phyloP scores from a whole-genome alignment of 1,140 invertebrate genomes.

The Diorhabda elongata region DNA sequence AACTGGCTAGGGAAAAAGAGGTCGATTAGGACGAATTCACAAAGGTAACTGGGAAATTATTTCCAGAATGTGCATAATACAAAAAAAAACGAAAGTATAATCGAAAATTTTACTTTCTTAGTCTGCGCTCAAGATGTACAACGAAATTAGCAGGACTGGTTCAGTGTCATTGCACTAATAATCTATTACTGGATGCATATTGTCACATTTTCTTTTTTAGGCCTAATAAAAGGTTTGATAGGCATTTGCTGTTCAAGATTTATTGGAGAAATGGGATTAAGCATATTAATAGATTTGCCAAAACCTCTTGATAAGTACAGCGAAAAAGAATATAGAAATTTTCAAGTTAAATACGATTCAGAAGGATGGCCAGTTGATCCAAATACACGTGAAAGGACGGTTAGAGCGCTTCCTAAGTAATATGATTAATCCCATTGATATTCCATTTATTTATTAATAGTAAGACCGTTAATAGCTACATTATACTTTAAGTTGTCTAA shows the following conservation, averaged over 20 bases:
- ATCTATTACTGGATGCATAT: background rate
- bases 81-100: too few species aligned
- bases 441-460: too few species aligned
- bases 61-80: too few species aligned
- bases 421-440: background rate
- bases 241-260: conserved; percentile 24
- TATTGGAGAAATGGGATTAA: conserved; percentile 44
- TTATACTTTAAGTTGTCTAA: too few species aligned
- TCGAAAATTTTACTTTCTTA: too few species aligned
- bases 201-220: conserved; percentile 15
- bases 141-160: too few species aligned
- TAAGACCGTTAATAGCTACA: too few species aligned
- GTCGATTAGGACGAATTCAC: too few species aligned
- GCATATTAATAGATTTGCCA: conserved; percentile 47
- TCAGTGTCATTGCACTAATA: too few species aligned
- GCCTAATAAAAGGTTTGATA: conserved; percentile 31
- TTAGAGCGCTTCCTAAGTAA: conserved; percentile 32
- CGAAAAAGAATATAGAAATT: conserved; percentile 44
- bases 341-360: conserved; percentile 49
- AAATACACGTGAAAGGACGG: conserved; percentile 47
- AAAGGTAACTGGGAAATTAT: too few species aligned
- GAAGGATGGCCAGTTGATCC: conserved; percentile 54
- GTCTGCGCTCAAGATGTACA: too few species aligned
- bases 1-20: too few species aligned
- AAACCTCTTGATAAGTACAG: conserved; percentile 49